Base-by-base conservation (phyloP, 2,888 invertebrate genomes). In the Ecliptopera silaceata region DNA sequence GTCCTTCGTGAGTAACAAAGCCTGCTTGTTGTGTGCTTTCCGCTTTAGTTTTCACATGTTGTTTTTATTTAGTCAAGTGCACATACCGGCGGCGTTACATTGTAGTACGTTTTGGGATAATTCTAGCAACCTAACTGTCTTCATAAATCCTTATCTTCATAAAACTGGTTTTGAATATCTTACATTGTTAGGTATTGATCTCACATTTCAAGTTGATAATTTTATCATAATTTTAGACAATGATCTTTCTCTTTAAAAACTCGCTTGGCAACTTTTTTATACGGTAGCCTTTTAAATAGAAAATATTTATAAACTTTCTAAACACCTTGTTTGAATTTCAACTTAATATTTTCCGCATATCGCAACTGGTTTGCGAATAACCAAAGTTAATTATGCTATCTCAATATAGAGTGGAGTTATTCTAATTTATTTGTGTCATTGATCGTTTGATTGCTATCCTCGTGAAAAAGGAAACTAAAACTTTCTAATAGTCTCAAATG, bases 1-100 rank as follows among this genome's bases (percentile, higher is more conserved):
- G 90, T 76, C 88, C 72, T 83, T 86, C 88, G 90, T 91, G 90
- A 91, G 90, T 90, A 47, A 90, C 80, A 72, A 69, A 70, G 76
- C 75, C 76, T 71, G 70, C 66, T 69, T 74, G 79, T 74, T 72
- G 80, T 79, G 80, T 80, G 81, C 79, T 73, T 79, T 76, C 75
- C 50, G 65, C 71, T 68, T 79, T 69, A 59, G 39, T 50, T 52
- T 52, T 54, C 59, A 61, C 47, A 41, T 13, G 1, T 59, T 59
- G 59, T 15, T 63, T 71, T 65, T 79, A 76, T 78, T 65, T 67
- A 68, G 26, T 34, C 32, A 47, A 39, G 45, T 52, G 46, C 39
- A 34, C 39, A 32, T 41, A 11, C n/a, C 41, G 15, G 39, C 52
- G 39, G 45, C 13, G 39, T 39, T n/a, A 11, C 11, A 22, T 18